phyloP scores from a whole-genome alignment of 2,113 vertebrate genomes.

The Xyrauchen texanus region DNA sequence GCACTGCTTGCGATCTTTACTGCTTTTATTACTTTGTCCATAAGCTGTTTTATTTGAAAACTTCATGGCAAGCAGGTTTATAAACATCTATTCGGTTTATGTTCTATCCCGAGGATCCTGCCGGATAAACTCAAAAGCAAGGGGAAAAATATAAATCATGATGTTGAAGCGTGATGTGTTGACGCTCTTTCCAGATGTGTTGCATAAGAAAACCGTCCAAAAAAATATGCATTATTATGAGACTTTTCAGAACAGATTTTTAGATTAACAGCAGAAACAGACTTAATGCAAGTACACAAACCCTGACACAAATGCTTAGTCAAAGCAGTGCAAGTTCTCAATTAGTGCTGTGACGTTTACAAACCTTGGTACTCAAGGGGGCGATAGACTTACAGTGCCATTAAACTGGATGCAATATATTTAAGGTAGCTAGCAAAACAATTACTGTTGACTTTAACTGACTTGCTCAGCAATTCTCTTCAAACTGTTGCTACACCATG shows the following conservation, averaged over 20 bases:
- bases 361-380: too few relatives aligned
- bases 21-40: conserved; percentile 30
- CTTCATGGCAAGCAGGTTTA: conserved; percentile 4
- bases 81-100: conserved; percentile 5
- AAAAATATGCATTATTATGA: conserved; percentile 12
- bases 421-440: too few relatives aligned
- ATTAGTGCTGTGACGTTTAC: too few relatives aligned
- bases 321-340: too few relatives aligned
- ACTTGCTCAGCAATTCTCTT: too few relatives aligned
- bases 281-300: too few relatives aligned
- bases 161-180: background rate
- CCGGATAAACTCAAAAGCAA: conserved; percentile 14
- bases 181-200: conserved; percentile 9
- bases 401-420: too few relatives aligned
- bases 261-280: background rate
- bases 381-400: too few relatives aligned
- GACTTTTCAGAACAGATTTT: conserved; percentile 8
- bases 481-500: too few relatives aligned
- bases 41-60: conserved; percentile 32
- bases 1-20: conserved; percentile 17
- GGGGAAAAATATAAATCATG: conserved; percentile 1
- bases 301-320: too few relatives aligned
- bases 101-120: background rate
- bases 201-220: conserved; percentile 4
- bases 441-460: too few relatives aligned